Base-by-base conservation (phyloP, 2,888 invertebrate species). In the Drosophila buzzatii region DNA sequence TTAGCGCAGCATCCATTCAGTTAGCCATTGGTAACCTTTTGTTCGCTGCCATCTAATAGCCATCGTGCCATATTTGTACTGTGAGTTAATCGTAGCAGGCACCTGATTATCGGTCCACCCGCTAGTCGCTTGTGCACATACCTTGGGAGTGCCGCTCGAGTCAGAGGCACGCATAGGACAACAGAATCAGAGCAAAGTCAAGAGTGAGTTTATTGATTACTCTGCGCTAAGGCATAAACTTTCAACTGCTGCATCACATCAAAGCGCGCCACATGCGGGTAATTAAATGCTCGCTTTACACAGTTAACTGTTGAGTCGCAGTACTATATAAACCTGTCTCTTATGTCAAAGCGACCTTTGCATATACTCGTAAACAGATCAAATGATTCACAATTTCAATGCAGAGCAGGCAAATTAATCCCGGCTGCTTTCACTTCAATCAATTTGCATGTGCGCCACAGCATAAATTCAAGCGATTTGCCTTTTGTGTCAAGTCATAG, bases 401-500 rank as follows among this genome's bases (percentile, higher is more conserved):
- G 41, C 44, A 31, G 35, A 45, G 18, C 59, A 51, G 58, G 27
- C 47, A 10, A 44, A 16, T 45, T 31, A 16, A n/a, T 3, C 27
- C 49, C 3, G 4, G 1, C n/a, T 6, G 18, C n/a, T 1, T 27
- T 33, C 16, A 5, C 14, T n/a, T 6, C n/a, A 3, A 27, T 27
- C n/a, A 12, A 42, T 70, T 57, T 39, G 12, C 74, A 71, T 58
- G 68, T 81, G 79, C 80, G 70, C 8, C 75, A 71, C 45, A 78
- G 86, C 87, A 87, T 89, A 73, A 82, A 89, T 80, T 90, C 82
- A 53, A 80, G 82, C 82, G 87, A 86, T 90, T 90, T 90, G 76
- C 73, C 76, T 74, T 70, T 68, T 80, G 66, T 61, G 73, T 67
- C 76, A 63, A 83, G 89, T 76, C 86, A 73, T 78, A 63, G 65